These are phyloP conservation scores for Macroglossus sobrinus DNA, from an alignment of 2,113 vertebrate species.

Conservation along the genomic window DNA sequence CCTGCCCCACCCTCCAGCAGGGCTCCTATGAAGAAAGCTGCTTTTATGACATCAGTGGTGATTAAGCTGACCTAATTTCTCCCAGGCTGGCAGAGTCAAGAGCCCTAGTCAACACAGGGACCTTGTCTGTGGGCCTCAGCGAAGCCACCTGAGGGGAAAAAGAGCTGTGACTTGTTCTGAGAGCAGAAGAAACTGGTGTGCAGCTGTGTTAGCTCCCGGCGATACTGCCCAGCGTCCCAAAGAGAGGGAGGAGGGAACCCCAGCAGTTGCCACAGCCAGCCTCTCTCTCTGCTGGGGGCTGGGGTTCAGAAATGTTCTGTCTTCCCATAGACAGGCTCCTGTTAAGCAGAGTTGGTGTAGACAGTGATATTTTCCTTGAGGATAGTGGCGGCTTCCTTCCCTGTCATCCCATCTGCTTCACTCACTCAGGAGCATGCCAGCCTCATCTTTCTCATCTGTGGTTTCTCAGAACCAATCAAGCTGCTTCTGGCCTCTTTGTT, in stretches of 20 bases:
- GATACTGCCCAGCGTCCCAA: not conserved
- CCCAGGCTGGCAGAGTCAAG: constrained; percentile 59
- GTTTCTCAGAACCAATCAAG: not conserved
- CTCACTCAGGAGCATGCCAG: not conserved
- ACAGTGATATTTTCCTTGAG: not conserved
- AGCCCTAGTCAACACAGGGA: constrained; percentile 62
- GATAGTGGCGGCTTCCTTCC: not conserved
- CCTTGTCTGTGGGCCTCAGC: not conserved
- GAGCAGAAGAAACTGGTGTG: not conserved
- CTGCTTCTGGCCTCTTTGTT: not conserved
- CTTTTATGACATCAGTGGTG: constrained; percentile 67
- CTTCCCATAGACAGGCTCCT: rapidly evolving
- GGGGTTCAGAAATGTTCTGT: not conserved
- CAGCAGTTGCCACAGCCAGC: not conserved
- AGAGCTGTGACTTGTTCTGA: not conserved
- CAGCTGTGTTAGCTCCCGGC: not conserved
- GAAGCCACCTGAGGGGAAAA: not conserved
- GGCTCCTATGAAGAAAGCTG: constrained; percentile 72
- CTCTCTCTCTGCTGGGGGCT: not conserved
- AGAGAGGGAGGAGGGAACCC: not conserved
- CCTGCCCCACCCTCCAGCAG: constrained; percentile 62
- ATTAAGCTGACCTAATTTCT: constrained; percentile 81
- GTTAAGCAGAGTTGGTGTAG: rapidly evolving
- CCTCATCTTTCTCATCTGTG: not conserved
- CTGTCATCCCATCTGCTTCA: not conserved